Evolutionary conservation across 1,140 invertebrate species (phyloP), one percentile per base, ranked within the genome.

Genomic region (Drosophila jambulina): DNA sequence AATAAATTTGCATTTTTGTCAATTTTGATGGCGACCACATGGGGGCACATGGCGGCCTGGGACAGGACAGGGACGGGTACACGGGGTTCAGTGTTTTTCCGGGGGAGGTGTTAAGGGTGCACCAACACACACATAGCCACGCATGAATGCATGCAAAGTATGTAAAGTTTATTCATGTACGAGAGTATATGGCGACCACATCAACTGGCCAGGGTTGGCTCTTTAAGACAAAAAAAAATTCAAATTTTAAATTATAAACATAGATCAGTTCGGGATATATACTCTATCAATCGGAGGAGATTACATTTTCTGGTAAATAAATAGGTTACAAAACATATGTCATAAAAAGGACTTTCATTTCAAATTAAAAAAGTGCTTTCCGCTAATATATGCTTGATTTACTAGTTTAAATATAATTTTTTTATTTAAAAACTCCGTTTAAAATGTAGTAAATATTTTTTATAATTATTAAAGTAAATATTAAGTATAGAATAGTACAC

Each of bases 1-100:
- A 88, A 88, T 88, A 88, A 88, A 88, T 88, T 88, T 90, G 80
- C 80, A 90, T 88, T 88, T 88, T 88, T 87, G 84, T 87, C 84
- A 87, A 87, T 87, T 87, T 84, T 84, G 80, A 88, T 84, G 75
- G 80, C 72, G 54, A 77, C 80, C 63, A 68, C 64, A 81, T 57
- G 54, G 23, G n/a, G 45, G 29, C 45, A 48, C 27, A 29, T 32
- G 51, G 21, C 17, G 9, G 4, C 25, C 25, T 2, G 25, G 46
- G 46, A 5, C 13, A 21, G 21, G 19, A 0, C 10, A 36, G 4
- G 21, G 46, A 3, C 0, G 32, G 10, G 13, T n/a, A n/a, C 0
- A 32, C 10, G 4, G 21, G 23, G 19, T 7, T 13, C 15, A 19
- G 15, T 51, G 43, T 36, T 61, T 45, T 23, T 23, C 29, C n/a